Evolutionary conservation across 2,888 invertebrate genomes (phyloP).

Genomic region (Sarcophaga rosellei): DNA sequence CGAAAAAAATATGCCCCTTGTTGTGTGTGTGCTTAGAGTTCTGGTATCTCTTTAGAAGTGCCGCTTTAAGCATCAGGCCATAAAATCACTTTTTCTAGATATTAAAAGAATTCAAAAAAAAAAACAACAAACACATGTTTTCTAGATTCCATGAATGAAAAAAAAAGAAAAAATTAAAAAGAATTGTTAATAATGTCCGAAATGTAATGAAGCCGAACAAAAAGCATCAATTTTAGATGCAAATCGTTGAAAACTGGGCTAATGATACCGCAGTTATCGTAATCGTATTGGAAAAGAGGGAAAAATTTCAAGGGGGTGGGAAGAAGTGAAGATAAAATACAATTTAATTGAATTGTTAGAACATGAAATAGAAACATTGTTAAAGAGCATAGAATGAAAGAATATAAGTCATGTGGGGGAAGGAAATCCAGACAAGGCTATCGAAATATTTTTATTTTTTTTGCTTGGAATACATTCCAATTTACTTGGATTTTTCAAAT

Average conservation of each 20-base stretch:
- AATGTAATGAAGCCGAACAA: slow-evolving; percentile 54
- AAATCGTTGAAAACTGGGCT: slow-evolving; percentile 51
- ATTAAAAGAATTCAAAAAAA: background rate
- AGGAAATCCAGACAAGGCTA: background rate
- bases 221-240: slow-evolving; percentile 30
- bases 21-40: too few relatives aligned
- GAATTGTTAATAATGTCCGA: slow-evolving; percentile 11
- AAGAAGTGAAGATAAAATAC: too few relatives aligned
- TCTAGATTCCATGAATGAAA: too few relatives aligned
- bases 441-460: background rate
- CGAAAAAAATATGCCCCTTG: too few relatives aligned
- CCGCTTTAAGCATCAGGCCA: slow-evolving; percentile 39
- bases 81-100: slow-evolving; percentile 32
- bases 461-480: background rate
- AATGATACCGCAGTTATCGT: slow-evolving; percentile 20
- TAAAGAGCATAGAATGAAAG: too few relatives aligned
- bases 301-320: too few relatives aligned
- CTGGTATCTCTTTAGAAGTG: slow-evolving; percentile 7
- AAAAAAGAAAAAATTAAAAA: too few relatives aligned
- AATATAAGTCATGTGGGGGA: background rate
- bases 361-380: too few relatives aligned
- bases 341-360: too few relatives aligned
- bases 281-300: too few relatives aligned
- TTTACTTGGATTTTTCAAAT: too few relatives aligned
- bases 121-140: slow-evolving; percentile 38